Conservation (phyloP, 2,797 vertebrate species). For the Simalia tracyae region DNA sequence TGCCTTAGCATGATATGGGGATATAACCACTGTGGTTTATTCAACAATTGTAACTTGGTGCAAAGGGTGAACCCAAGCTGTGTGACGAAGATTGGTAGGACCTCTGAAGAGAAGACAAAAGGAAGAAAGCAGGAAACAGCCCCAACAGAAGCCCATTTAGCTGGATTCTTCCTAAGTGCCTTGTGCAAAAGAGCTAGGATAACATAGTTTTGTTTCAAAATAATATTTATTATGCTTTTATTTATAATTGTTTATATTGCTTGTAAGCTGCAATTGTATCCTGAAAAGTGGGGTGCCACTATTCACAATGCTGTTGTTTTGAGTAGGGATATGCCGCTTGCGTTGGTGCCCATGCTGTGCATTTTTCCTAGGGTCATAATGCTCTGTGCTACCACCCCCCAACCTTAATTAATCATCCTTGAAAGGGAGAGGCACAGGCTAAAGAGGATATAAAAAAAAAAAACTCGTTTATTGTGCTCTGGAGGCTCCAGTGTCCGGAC, state of each 20-base stretch:
- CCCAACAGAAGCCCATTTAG: not conserved
- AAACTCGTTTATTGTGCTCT: constrained; percentile 8
- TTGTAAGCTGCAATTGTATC: not conserved
- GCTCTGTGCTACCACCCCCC: not conserved
- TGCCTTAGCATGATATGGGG: not conserved
- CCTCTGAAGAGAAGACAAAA: not conserved
- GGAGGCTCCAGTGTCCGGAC: not conserved
- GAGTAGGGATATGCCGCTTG: not conserved
- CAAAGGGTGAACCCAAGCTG: not conserved
- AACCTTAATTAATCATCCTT: not conserved
- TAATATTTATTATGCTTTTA: not conserved
- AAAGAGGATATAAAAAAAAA: constrained; percentile 8
- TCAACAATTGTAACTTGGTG: not conserved
- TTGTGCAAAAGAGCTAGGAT: not conserved
- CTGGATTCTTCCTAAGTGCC: not conserved
- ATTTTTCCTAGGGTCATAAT: not conserved
- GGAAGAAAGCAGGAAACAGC: not conserved
- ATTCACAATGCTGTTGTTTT: not conserved
- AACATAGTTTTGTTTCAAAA: not conserved
- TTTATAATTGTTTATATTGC: not conserved
- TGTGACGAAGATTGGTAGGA: not conserved
- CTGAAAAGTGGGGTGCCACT: not conserved
- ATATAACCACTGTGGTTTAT: not conserved
- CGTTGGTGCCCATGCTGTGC: not conserved
- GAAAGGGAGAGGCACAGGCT: not conserved